Base-by-base conservation (phyloP, 2,113 vertebrate genomes). In the Periophthalmodon schlosseri region DNA sequence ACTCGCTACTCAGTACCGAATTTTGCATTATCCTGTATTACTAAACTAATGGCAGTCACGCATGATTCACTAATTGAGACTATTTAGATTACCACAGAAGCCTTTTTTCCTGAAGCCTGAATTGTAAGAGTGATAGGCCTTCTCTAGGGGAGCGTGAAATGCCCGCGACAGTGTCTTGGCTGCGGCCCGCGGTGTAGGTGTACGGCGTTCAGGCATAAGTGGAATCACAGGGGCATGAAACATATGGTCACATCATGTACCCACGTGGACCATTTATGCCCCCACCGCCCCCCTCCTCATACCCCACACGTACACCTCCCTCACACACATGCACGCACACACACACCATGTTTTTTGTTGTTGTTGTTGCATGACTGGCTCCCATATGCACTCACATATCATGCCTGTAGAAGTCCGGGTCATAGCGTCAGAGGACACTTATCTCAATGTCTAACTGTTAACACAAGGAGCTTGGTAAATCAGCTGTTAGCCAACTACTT, bases 111-210 rank as follows among this genome's bases (percentile, higher is more conserved):
- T 39, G 3, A 34, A 39, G 63, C 63, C 20, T 2, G 7, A 7
- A 65, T 13, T 39, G 33, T 39, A 65, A 65, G 33, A 65, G 16
- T 68, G 44, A 54, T 64, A 68, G 47, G 80, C 81, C 15, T 39
- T 65, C 63, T 65, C 33, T n/a, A 65, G 72, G 23, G 58, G 46
- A 84, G 73, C 76, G 78, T 82, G 60, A 81, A 83, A 76, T 68
- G 71, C 46, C 64, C 71, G 70, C 46, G 69, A 72, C 58, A 50
- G 50, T 73, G 65, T 65, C 58, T 57, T 20, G 64, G 49, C 79
- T 21, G n/a, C 18, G 69, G 69, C 52, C 79, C 64, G 72, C 70
- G 76, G 71, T 79, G 82, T 83, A 84, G 85, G 85, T 88, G 89
- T 86, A 81, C 80, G 80, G 69, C 73, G 67, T 1, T 46, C 70